Evolutionary conservation across 2,113 vertebrate genomes (phyloP).

Genomic region (Pteronura brasiliensis): DNA sequence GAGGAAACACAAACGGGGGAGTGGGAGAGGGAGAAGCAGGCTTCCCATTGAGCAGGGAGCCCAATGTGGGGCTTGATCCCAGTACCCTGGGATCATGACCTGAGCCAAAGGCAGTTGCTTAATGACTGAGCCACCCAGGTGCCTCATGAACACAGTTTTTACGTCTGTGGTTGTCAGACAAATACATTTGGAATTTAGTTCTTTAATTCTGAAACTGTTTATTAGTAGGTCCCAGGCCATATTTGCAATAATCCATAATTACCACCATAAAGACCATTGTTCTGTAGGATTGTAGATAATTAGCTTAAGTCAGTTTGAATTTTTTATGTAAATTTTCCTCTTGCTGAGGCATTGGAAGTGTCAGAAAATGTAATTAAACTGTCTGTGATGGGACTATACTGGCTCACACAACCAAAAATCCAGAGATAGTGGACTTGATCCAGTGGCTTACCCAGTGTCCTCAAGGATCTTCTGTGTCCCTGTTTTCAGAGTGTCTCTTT

Average conservation of each 20-base stretch:
- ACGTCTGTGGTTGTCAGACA: background rate
- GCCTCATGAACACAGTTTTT: background rate
- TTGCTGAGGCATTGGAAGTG: background rate
- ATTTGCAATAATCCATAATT: background rate
- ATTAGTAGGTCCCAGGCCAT: background rate
- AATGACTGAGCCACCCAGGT: too few relatives aligned
- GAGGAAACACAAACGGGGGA: too few relatives aligned
- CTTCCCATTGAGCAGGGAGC: too few relatives aligned
- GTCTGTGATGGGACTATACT: background rate
- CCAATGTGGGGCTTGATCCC: too few relatives aligned
- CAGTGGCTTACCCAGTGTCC: background rate
- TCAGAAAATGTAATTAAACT: background rate
- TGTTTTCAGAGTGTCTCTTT: background rate
- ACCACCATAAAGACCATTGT: background rate
- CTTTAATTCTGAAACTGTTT: background rate
- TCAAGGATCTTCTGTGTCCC: background rate
- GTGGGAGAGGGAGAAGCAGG: too few relatives aligned
- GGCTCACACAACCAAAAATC: background rate
- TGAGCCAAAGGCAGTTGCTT: too few relatives aligned
- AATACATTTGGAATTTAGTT: background rate
- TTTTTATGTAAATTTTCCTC: background rate
- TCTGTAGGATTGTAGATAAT: background rate
- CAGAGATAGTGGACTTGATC: background rate
- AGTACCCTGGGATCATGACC: too few relatives aligned
- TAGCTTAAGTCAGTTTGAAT: background rate